These are phyloP conservation scores for Danio tinwini DNA, from an alignment of 2,797 vertebrate species.

Conservation along the genomic window DNA sequence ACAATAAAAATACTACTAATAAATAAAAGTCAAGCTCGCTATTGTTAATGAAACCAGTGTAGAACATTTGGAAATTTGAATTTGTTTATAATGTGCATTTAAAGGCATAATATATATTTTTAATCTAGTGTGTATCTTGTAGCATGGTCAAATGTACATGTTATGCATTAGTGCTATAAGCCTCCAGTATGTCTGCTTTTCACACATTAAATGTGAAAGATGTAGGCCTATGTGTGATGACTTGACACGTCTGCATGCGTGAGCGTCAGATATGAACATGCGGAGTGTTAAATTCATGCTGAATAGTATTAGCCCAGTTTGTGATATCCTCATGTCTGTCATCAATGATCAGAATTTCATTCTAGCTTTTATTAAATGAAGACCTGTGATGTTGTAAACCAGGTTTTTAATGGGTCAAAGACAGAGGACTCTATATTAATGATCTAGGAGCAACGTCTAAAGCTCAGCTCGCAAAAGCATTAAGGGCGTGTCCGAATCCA, in stretches of 20 bases:
- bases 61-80: background rate
- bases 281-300: background rate
- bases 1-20: background rate
- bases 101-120: background rate
- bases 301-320: background rate
- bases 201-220: conserved; percentile 16
- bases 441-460: too few relatives aligned
- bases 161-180: background rate
- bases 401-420: too few relatives aligned
- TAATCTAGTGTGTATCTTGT: background rate
- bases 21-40: background rate
- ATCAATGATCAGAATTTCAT: background rate
- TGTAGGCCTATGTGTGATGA: conserved; percentile 20
- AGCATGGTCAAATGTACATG: background rate
- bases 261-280: background rate
- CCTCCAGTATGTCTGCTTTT: background rate
- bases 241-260: background rate
- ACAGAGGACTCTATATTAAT: too few relatives aligned
- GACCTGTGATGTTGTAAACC: too few relatives aligned
- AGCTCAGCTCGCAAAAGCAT: too few relatives aligned
- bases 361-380: background rate
- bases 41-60: background rate
- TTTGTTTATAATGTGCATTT: background rate
- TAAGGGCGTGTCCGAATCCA: too few relatives aligned
- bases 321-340: background rate